Evolutionary conservation across 2,797 vertebrate species (phyloP).

Genomic region (Leptatherina wallacei): DNA sequence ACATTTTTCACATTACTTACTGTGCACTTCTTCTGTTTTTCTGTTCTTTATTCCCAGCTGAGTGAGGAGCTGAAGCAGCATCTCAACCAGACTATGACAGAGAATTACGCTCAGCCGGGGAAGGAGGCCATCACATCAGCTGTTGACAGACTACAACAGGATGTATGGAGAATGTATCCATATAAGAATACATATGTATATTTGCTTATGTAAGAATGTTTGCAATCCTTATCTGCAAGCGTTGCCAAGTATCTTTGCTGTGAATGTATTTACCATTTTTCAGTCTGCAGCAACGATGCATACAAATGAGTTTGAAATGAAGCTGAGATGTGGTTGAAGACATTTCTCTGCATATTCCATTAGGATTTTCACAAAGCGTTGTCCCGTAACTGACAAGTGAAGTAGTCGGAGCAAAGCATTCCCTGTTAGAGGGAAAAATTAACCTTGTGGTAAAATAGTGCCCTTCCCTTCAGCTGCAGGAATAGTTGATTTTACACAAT

Average conservation of each 20-base stretch:
- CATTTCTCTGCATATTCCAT: slow-evolving; percentile 5
- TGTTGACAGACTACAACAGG: slow-evolving; percentile 88
- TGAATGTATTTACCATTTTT: slow-evolving; percentile 7
- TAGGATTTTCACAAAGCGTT: slow-evolving; percentile 3
- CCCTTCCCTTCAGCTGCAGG: not conserved
- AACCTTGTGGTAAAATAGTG: too few relatives aligned
- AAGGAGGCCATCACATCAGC: slow-evolving; percentile 83
- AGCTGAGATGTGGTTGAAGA: slow-evolving; percentile 6
- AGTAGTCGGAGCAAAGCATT: slow-evolving; percentile 2
- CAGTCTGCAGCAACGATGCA: slow-evolving; percentile 1
- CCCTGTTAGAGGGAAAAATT: not conserved
- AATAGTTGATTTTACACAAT: not conserved
- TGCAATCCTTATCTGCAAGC: not conserved
- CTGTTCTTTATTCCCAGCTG: slow-evolving; percentile 76
- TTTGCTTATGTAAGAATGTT: slow-evolving; percentile 13
- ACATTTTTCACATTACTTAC: slow-evolving; percentile 3
- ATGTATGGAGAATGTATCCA: slow-evolving; percentile 73
- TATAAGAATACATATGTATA: slow-evolving; percentile 6
- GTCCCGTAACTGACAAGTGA: slow-evolving; percentile 8
- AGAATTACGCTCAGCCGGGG: slow-evolving; percentile 85
- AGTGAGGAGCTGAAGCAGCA: slow-evolving; percentile 88
- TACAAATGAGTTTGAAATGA: slow-evolving; percentile 15
- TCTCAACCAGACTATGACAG: slow-evolving; percentile 84
- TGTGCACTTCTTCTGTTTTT: slow-evolving; percentile 2
- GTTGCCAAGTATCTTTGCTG: not conserved